Percentiles rank a stretch among this genome's conserved stretches.
Evolutionary conservation across 1,140 invertebrate genomes (phyloP).

Genomic region (Aphaenogaster ashmeadi): DNA sequence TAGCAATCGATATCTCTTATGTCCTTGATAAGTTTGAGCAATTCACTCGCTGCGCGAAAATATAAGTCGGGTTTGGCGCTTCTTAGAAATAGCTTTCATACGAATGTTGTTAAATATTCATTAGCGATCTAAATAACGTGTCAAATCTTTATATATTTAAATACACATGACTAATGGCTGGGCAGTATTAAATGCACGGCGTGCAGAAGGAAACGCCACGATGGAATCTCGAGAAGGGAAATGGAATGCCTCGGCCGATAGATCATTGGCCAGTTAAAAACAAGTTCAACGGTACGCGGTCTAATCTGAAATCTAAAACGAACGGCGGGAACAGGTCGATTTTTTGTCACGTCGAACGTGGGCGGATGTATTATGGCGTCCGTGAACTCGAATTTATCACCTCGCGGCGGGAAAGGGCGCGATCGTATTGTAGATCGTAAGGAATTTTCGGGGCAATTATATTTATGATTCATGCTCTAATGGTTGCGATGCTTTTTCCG

Average conservation of each 20-base stretch:
- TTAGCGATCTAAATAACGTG: constrained; percentile 46
- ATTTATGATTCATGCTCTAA: constrained; percentile 51
- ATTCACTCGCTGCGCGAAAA: constrained; percentile 1
- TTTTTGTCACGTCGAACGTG: constrained; percentile 51
- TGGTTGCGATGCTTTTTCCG: constrained; percentile 36
- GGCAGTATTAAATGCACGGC: constrained; percentile 6
- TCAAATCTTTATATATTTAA: constrained; percentile 60
- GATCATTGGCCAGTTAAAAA: constrained; percentile 58
- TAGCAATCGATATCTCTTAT: neutral
- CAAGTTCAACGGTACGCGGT: constrained; percentile 59
- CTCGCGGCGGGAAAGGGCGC: constrained; percentile 39
- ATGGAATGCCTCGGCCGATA: constrained; percentile 57
- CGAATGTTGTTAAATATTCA: constrained; percentile 37
- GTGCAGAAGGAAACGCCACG: constrained; percentile 38
- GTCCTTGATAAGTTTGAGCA: constrained; percentile 15
- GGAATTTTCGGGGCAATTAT: constrained; percentile 53
- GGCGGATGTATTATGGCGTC: constrained; percentile 58
- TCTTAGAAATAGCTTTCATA: constrained; percentile 3
- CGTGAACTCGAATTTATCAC: constrained; percentile 64
- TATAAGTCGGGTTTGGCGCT: neutral
- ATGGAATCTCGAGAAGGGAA: constrained; percentile 62
- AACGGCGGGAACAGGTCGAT: constrained; percentile 61
- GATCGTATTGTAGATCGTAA: constrained; percentile 44
- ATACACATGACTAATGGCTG: constrained; percentile 50
- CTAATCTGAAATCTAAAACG: constrained; percentile 61